Evolutionary conservation across 2,888 invertebrate genomes (phyloP).

Genomic region (Poecilus cupreus): DNA sequence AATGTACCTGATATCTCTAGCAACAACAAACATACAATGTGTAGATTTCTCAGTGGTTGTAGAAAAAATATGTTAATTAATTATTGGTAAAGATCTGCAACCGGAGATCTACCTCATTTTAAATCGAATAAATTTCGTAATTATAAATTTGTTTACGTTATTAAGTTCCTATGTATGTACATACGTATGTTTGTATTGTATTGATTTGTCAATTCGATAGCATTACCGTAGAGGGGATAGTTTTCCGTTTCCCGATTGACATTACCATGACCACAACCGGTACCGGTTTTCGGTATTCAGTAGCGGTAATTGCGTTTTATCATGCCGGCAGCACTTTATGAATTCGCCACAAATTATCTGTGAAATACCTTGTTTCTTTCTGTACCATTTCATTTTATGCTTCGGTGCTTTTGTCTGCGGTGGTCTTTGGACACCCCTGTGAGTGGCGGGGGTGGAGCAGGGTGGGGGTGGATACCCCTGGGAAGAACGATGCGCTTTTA

Average conservation of each 20-base stretch:
- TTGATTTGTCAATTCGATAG: not conserved
- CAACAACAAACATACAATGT: no score
- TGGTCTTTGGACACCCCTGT: not conserved
- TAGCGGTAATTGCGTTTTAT: conserved; percentile 16
- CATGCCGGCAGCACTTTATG: conserved; percentile 5
- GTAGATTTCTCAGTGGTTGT: no score
- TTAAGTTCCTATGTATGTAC: no score
- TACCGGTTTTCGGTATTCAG: not conserved
- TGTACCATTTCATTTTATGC: conserved; percentile 33
- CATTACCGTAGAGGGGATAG: not conserved
- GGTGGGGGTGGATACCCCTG: not conserved
- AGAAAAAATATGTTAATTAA: no score
- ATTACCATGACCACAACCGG: not conserved
- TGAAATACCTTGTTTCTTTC: conserved; percentile 39
- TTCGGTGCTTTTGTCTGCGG: not conserved
- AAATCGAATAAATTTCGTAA: no score
- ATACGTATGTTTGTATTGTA: not conserved
- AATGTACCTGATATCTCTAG: no score
- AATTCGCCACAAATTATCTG: conserved; percentile 42
- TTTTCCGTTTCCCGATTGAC: not conserved
- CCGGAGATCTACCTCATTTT: no score
- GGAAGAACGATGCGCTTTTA: not conserved
- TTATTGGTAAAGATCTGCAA: no score
- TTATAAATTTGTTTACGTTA: no score
- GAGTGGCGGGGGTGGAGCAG: not conserved